Conservation (phyloP, 1,140 invertebrate genomes). For the Zaprionus tsacasi region DNA sequence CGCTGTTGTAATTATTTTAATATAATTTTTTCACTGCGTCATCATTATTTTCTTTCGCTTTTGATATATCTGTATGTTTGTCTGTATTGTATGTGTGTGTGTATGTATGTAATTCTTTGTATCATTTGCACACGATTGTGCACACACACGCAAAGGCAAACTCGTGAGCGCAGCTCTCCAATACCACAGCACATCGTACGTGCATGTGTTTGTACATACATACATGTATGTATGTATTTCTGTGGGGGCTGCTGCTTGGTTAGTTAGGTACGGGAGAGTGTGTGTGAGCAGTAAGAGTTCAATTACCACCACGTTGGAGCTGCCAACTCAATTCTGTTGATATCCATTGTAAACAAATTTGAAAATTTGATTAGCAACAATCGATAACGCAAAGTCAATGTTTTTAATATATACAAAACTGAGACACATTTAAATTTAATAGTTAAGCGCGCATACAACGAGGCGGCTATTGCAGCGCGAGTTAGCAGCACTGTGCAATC, state of each 20-base stretch:
- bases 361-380: not conserved
- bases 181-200: not conserved
- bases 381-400: not conserved
- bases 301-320: conserved; percentile 63
- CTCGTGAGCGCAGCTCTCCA: conserved; percentile 31
- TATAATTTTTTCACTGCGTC: conserved; percentile 81
- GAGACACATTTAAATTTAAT: conserved; percentile 1
- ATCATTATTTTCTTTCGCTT: conserved; percentile 81
- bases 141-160: conserved; percentile 34
- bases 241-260: conserved; percentile 17
- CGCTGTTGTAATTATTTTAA: conserved; percentile 82
- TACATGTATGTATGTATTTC: conserved; percentile 13
- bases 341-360: not conserved
- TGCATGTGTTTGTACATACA: not conserved
- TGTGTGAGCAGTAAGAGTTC: conserved; percentile 58
- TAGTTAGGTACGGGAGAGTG: conserved; percentile 3
- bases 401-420: not conserved
- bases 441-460: not conserved
- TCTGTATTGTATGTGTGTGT: not conserved
- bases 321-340: conserved; percentile 34
- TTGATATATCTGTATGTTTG: conserved; percentile 67
- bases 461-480: not conserved
- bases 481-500: conserved; percentile 41
- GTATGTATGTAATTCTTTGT: conserved; percentile 58
- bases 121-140: conserved; percentile 80